Evolutionary conservation across 2,797 vertebrate species (phyloP), one percentile per base, ranked within the genome.

Genomic region (Benthosema pterotum): DNA sequence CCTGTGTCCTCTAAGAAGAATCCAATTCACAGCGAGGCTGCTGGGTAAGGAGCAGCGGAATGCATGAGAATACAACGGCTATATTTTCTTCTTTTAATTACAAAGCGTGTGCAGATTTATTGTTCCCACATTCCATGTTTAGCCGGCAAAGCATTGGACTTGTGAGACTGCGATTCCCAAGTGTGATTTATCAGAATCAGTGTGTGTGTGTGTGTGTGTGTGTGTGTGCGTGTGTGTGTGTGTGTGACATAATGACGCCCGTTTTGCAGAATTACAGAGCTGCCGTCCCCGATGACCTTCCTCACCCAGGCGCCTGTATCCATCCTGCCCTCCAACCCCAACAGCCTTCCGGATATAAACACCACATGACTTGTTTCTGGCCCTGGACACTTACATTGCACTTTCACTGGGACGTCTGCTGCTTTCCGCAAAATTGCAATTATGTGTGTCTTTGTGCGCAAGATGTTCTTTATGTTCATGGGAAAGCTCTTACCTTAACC

Each of bases 261-360:
- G 74, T 87, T 80, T 85, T 86, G 48, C 78, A 88, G 89, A 82
- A 84, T 84, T 76, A 88, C 85, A 85, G 82, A 83, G 78, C 75
- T 82, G 75, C 71, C 65, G 65, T 74, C 69, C 71, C 79, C 73
- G 15, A 69, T 80, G 54, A 83, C 88, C 62, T 91, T 94, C 76
- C 83, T 94, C 85, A 95, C 91, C 25, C 86, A 93, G 79, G 85
- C 79, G 46, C 62, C 91, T 56, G 48, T 89, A 69, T 80, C 84
- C 61, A 18, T 59, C 54, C 61, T 76, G 63, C 78, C 80, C 45
- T 79, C 72, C 43, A 75, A 77, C 69, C 73, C 80, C 82, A 70
- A 79, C 78, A 60, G 78, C 12, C 58, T 91, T 58, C 83, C 77
- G 0, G 71, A 69, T 71, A 83, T 82, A 76, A 69, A 87, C 67